These are phyloP conservation scores for Sepiola atlantica DNA, from an alignment of 2,888 invertebrate species.

Conservation along the genomic window DNA sequence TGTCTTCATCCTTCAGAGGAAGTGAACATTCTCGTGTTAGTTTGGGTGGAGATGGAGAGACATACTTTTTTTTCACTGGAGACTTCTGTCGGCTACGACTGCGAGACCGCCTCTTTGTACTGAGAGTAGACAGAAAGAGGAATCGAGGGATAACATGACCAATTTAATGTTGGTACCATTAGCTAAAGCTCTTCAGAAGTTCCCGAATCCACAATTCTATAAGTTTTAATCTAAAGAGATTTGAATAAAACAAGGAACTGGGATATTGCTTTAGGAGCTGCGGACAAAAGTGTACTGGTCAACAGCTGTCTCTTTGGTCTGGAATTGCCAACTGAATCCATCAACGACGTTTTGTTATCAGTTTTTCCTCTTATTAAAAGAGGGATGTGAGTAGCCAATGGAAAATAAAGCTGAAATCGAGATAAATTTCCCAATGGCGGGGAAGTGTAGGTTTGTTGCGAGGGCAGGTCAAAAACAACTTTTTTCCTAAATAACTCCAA, in stretches of 20 bases:
- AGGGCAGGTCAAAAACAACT: too few species aligned
- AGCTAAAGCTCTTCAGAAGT: not conserved
- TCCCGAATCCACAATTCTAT: not conserved
- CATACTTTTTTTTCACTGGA: conserved; percentile 44
- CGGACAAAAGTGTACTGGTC: too few species aligned
- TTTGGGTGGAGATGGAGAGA: conserved; percentile 42
- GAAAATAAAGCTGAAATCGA: too few species aligned
- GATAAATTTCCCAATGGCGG: too few species aligned
- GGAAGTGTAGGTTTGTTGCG: too few species aligned
- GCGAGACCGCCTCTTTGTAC: conserved; percentile 38
- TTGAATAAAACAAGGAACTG: not conserved
- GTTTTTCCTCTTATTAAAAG: too few species aligned
- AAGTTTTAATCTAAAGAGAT: not conserved
- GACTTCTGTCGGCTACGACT: conserved; percentile 43
- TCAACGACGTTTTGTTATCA: too few species aligned
- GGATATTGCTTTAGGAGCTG: not conserved
- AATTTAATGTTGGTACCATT: not conserved
- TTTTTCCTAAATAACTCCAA: too few species aligned
- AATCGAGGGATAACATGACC: not conserved
- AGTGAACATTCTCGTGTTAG: conserved; percentile 40
- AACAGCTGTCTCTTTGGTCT: not conserved
- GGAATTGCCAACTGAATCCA: not conserved
- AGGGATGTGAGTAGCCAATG: too few species aligned
- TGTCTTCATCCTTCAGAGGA: conserved; percentile 45
- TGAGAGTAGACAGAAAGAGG: not conserved